A percentile compares a stretch with the other conserved stretches of the same genome.
Conservation (phyloP, 2,888 invertebrate genomes). For the Macrophya annulata region DNA sequence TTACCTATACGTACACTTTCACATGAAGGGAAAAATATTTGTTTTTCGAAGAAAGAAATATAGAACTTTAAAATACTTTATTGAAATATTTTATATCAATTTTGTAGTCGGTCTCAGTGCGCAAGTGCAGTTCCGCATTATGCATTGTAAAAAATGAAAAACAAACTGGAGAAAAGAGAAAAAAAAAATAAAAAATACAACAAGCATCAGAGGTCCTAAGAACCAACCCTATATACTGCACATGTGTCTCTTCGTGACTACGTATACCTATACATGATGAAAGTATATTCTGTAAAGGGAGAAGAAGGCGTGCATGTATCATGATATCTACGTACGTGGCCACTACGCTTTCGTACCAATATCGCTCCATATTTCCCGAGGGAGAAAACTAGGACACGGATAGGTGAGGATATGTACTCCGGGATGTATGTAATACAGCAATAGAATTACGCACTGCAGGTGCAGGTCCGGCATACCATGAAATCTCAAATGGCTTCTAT, state of each 20-base stretch:
- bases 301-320: slow-evolving; percentile 9
- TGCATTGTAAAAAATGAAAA: background rate
- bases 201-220: background rate
- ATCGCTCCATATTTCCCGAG: slow-evolving; percentile 64
- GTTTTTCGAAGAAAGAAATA: background rate
- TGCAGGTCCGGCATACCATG: background rate
- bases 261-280: background rate
- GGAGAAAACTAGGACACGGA: slow-evolving; percentile 47
- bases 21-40: background rate
- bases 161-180: background rate
- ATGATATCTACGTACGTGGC: slow-evolving; percentile 40
- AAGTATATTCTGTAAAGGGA: background rate
- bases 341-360: slow-evolving; percentile 57
- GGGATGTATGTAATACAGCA: background rate
- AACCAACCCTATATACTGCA: background rate
- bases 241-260: background rate
- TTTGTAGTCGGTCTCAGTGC: background rate
- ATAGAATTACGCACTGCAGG: slow-evolving; percentile 15
- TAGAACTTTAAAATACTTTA: background rate
- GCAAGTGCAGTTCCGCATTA: background rate
- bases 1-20: background rate
- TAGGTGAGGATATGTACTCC: slow-evolving; percentile 21
- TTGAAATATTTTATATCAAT: background rate
- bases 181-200: background rate
- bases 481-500: slow-evolving; percentile 2